phyloP scores from a whole-genome alignment of 2,888 invertebrate genomes.

The Andrena fulva region DNA sequence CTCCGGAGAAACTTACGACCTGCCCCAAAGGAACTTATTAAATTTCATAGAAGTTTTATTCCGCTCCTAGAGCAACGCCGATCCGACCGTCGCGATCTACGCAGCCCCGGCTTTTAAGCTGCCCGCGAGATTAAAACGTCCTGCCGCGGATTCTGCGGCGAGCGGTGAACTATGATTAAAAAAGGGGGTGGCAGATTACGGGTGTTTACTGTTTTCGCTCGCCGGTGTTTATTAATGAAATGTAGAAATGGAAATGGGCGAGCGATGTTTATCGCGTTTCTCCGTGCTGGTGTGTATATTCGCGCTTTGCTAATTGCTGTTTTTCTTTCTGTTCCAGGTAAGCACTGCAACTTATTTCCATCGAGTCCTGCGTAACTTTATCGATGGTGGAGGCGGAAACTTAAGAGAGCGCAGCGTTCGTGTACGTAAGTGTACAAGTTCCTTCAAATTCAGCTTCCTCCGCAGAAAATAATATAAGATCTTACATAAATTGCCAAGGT shows the following conservation, averaged over 20 bases:
- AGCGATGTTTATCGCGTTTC: background rate
- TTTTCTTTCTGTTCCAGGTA: slow-evolving; percentile 70
- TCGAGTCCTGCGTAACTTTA: background rate
- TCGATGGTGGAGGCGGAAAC: too few species aligned
- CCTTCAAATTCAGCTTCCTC: background rate
- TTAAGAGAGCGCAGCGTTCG: too few species aligned
- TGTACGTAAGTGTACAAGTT: too few species aligned
- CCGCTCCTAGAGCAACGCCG: slow-evolving; percentile 69
- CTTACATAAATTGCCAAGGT: background rate
- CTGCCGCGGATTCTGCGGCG: slow-evolving; percentile 64
- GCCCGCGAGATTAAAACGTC: slow-evolving; percentile 82
- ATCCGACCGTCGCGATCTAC: slow-evolving; percentile 80
- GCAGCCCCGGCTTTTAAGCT: slow-evolving; percentile 82
- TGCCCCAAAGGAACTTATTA: slow-evolving; percentile 81
- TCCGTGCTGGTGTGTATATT: background rate
- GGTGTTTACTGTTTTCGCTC: slow-evolving; percentile 9
- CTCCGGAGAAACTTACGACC: slow-evolving; percentile 76
- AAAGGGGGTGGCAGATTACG: slow-evolving; percentile 28
- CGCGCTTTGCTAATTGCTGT: background rate
- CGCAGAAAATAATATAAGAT: background rate
- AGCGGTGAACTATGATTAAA: slow-evolving; percentile 57
- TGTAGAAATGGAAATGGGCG: background rate
- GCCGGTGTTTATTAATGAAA: background rate
- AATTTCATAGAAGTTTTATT: slow-evolving; percentile 84
- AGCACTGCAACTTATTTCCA: slow-evolving; percentile 35